phyloP scores from a whole-genome alignment of 64 coral and sea anemone species.

The Catalaphyllia jardinei region DNA sequence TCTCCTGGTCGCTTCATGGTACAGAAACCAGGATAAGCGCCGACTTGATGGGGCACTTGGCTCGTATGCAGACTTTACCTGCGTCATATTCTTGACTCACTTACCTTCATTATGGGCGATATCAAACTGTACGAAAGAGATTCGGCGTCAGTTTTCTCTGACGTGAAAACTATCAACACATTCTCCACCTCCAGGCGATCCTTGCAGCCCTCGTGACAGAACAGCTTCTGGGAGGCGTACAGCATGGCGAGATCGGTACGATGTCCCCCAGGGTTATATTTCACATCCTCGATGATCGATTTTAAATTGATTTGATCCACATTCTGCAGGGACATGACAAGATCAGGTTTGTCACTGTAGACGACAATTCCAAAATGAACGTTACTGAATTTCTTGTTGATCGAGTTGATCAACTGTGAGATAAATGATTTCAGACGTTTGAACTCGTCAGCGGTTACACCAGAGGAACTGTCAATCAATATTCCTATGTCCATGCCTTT shows the following conservation, averaged over 20 bases:
- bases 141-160: not conserved
- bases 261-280: conserved; percentile 18
- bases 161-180: conserved; percentile 28
- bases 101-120: conserved; percentile 15
- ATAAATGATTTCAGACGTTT: not conserved
- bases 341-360: conserved; percentile 3
- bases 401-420: not conserved
- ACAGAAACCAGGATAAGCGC: no score
- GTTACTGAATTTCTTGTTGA: not conserved
- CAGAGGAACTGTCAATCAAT: not conserved
- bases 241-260: conserved; percentile 28
- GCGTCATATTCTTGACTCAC: not conserved
- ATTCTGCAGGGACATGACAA: not conserved
- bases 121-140: not conserved
- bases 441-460: not conserved
- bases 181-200: not conserved
- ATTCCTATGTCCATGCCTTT: conserved; percentile 22
- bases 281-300: not conserved
- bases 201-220: not conserved
- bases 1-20: no score
- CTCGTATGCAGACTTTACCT: no score
- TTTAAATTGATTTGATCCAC: not conserved
- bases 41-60: no score
- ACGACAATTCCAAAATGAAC: conserved; percentile 19
- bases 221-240: not conserved